Evolutionary conservation across 2,113 vertebrate genomes (phyloP).

Genomic region (Bubalus kerabau): DNA sequence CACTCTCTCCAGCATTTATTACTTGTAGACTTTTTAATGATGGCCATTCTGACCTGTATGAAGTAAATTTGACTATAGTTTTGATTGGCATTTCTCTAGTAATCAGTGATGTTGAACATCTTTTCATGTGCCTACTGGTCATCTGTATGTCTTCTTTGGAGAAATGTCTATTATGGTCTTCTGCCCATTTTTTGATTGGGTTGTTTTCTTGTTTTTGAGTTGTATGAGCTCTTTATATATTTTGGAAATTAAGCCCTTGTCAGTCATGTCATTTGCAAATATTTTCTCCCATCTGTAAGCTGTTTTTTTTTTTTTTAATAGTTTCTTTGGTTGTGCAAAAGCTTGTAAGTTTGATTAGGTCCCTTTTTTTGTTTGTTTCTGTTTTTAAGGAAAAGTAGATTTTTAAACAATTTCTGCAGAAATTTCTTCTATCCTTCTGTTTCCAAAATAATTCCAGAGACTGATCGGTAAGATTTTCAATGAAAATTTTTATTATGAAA

Average conservation of each 20-base stretch:
- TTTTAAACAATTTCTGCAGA: neutral
- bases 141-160: neutral
- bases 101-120: neutral
- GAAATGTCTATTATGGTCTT: neutral
- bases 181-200: neutral
- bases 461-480: neutral
- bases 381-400: neutral
- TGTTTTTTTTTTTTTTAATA: neutral
- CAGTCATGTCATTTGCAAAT: neutral
- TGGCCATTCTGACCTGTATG: neutral
- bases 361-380: neutral
- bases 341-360: neutral
- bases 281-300: neutral
- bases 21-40: neutral
- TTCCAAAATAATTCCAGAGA: slow-evolving; percentile 7
- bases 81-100: neutral
- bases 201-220: neutral
- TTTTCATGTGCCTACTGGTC: neutral
- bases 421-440: neutral
- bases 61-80: neutral
- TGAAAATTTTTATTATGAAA: slow-evolving; percentile 6
- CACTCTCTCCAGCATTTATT: neutral
- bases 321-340: neutral
- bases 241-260: neutral
- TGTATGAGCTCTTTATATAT: neutral